Evolutionary conservation across 2,113 vertebrate species (phyloP).

Genomic region (Syrrhaptes paradoxus): DNA sequence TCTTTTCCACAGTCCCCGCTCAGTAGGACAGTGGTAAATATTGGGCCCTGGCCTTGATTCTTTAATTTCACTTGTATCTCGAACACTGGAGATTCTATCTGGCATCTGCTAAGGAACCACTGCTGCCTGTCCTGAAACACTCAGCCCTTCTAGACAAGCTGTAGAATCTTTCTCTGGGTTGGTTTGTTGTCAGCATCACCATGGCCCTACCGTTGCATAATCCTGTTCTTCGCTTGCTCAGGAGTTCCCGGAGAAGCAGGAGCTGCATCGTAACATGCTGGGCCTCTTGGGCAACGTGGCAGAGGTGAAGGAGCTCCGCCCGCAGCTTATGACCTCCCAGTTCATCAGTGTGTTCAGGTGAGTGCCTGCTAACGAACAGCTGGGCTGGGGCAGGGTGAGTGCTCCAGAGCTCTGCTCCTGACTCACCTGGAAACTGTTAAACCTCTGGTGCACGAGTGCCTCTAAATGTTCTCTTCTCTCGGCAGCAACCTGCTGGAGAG

Average conservation of each 20-base stretch:
- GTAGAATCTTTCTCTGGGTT: neutral
- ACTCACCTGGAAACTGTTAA: neutral
- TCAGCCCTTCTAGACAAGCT: neutral
- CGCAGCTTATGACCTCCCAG: conserved; percentile 93
- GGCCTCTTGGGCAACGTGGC: conserved; percentile 96
- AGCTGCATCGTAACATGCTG: conserved; percentile 97
- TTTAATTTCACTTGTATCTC: neutral
- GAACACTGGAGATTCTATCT: neutral
- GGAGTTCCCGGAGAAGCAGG: conserved; percentile 98
- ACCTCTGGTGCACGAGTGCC: neutral
- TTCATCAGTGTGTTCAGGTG: conserved; percentile 97
- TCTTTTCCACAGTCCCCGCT: neutral
- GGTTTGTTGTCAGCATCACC: neutral
- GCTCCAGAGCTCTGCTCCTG: neutral
- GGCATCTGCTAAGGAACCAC: neutral
- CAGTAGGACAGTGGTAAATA: neutral
- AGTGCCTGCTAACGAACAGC: neutral
- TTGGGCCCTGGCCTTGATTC: neutral
- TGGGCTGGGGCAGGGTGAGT: neutral
- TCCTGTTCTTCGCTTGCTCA: conserved; percentile 42
- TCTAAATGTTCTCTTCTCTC: neutral
- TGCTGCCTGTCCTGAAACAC: neutral
- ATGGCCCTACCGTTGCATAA: neutral
- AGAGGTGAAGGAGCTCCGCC: conserved; percentile 90
- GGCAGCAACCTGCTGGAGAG: conserved; percentile 92